Evolutionary conservation across 1,140 invertebrate species (phyloP).

Genomic region (Cecropterus lyciades): DNA sequence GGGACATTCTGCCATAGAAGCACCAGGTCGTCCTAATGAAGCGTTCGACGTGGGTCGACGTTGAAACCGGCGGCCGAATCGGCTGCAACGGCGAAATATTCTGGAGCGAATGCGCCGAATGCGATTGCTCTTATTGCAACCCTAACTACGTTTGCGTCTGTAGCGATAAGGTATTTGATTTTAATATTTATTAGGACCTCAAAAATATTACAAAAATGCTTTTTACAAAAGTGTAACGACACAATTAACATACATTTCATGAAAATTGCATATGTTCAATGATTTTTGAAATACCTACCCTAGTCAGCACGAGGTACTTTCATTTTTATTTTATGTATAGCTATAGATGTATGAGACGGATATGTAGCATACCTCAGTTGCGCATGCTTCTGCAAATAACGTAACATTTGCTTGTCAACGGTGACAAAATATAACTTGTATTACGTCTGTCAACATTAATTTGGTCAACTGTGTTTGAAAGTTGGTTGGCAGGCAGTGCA

Average conservation of each 20-base stretch:
- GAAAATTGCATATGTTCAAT: too few relatives aligned
- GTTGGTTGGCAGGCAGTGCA: neutral
- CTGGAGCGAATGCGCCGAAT: conserved; percentile 83
- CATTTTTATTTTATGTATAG: too few relatives aligned
- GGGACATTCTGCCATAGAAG: conserved; percentile 45
- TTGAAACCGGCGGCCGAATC: conserved; percentile 80
- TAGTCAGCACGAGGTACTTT: too few relatives aligned
- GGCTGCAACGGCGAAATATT: conserved; percentile 84
- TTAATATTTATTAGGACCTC: too few relatives aligned
- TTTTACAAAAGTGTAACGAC: neutral
- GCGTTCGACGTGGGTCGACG: conserved; percentile 83
- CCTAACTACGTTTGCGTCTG: conserved; percentile 84
- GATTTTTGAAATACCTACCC: too few relatives aligned
- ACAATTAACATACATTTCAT: too few relatives aligned
- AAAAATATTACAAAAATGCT: neutral
- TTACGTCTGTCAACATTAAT: neutral
- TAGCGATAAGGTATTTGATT: conserved; percentile 78
- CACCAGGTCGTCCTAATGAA: conserved; percentile 74
- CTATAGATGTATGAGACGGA: too few relatives aligned
- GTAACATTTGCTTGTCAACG: neutral
- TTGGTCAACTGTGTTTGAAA: neutral
- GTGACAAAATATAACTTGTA: neutral
- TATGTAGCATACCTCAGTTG: neutral
- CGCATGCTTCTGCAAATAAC: conserved; percentile 2
- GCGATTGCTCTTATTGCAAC: conserved; percentile 83